Evolutionary conservation across 1,140 invertebrate species (phyloP).

Genomic region (Drusus annulatus): DNA sequence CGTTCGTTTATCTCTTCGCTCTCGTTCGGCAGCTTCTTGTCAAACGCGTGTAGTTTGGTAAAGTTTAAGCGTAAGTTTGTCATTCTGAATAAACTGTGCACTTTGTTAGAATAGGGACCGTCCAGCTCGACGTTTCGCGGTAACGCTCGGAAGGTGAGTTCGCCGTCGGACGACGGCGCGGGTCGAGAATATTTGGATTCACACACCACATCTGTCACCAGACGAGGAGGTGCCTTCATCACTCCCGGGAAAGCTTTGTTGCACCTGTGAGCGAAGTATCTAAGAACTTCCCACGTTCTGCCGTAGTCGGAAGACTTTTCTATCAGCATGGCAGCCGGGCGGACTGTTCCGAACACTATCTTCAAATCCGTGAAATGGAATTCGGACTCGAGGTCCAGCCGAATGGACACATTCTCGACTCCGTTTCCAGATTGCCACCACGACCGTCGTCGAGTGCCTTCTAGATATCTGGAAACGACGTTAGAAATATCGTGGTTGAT

Average conservation of each 20-base stretch:
- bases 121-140: conserved; percentile 89
- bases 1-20: conserved; percentile 92
- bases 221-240: conserved; percentile 76
- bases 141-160: conserved; percentile 93
- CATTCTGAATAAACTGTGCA: conserved; percentile 94
- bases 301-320: conserved; percentile 96
- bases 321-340: conserved; percentile 95
- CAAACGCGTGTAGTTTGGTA: conserved; percentile 94
- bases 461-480: conserved; percentile 85
- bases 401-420: conserved; percentile 89
- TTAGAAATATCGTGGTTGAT: conserved; percentile 92
- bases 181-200: conserved; percentile 90
- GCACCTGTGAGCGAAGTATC: conserved; percentile 96
- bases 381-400: conserved; percentile 94
- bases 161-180: conserved; percentile 90
- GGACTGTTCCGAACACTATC: conserved; percentile 95
- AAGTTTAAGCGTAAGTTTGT: conserved; percentile 96
- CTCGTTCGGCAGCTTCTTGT: conserved; percentile 92
- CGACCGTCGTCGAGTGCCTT: conserved; percentile 77
- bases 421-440: conserved; percentile 99
- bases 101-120: conserved; percentile 92
- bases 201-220: conserved; percentile 92
- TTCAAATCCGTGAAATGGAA: conserved; percentile 98
- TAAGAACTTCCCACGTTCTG: conserved; percentile 93
- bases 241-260: conserved; percentile 86